Evolutionary conservation across 2,113 vertebrate species (phyloP).

Genomic region (Rhinoderma darwinii): DNA sequence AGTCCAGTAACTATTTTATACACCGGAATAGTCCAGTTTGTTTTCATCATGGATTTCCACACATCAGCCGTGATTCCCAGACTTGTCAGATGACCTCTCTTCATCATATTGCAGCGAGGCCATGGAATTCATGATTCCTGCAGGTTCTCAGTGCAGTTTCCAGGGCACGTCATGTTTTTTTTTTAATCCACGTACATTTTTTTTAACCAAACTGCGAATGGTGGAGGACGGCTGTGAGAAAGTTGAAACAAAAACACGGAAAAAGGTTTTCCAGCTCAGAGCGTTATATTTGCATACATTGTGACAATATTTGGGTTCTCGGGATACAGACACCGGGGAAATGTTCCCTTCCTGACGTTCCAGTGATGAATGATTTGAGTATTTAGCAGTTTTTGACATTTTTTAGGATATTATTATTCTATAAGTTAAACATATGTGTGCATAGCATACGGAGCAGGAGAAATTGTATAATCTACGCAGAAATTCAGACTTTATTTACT

Average conservation of each 20-base stretch:
- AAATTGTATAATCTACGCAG: background rate
- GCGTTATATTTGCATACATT: background rate
- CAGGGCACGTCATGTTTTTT: background rate
- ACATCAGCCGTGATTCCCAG: conserved; percentile 11
- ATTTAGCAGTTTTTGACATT: background rate
- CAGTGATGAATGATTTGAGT: background rate
- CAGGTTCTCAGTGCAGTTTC: conserved; percentile 13
- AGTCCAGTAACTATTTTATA: too few relatives aligned
- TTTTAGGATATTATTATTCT: background rate
- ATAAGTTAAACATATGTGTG: background rate
- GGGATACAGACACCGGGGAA: background rate
- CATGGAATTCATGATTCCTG: background rate
- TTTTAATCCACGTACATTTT: background rate
- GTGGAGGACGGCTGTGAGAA: conserved; percentile 13
- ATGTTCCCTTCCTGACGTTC: background rate
- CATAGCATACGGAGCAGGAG: background rate
- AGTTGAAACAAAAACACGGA: background rate
- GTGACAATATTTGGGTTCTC: conserved; percentile 5
- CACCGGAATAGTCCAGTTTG: background rate
- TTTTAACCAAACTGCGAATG: background rate
- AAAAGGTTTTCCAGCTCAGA: background rate
- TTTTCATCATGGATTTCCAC: background rate
- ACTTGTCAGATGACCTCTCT: background rate
- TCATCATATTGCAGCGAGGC: background rate
- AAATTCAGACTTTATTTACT: background rate